phyloP scores from a whole-genome alignment of 2,888 invertebrate species.

The Bimastos eiseni region DNA sequence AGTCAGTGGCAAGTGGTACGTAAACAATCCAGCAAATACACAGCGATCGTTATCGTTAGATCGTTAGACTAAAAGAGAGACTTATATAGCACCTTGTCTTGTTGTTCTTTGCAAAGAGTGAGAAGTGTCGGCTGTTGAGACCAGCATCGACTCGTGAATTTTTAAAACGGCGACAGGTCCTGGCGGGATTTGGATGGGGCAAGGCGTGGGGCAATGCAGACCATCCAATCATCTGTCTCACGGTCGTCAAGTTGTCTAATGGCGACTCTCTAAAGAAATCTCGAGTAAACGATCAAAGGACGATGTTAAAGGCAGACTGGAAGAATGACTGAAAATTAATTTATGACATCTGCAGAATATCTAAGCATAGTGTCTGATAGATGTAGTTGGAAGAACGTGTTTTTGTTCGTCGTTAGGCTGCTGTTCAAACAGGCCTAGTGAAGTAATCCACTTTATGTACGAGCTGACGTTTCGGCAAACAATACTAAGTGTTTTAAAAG shows the following conservation, averaged over 20 bases:
- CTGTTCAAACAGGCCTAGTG: not conserved
- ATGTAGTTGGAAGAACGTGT: not conserved
- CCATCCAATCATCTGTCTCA: no score
- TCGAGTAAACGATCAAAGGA: not conserved
- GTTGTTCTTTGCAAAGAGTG: not conserved
- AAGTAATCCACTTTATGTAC: not conserved
- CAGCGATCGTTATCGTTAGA: no score
- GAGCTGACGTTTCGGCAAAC: not conserved
- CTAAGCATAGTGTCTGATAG: not conserved
- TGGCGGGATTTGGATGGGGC: not conserved
- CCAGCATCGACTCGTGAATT: not conserved
- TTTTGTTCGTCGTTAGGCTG: not conserved
- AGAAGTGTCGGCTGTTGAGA: not conserved
- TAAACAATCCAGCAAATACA: not conserved
- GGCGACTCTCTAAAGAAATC: not conserved
- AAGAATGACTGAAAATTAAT: not conserved
- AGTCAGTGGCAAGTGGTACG: constrained; percentile 25
- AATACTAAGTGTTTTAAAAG: not conserved
- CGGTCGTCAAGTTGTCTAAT: not conserved
- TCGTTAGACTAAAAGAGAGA: no score
- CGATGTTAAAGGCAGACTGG: not conserved
- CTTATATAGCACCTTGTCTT: not conserved
- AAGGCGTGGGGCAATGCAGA: no score
- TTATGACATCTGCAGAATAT: not conserved
- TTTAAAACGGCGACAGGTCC: not conserved